Evolutionary conservation across 53 echinoderm and acorn worm genomes (phyloP).

Genomic region (Zoroaster sp.): DNA sequence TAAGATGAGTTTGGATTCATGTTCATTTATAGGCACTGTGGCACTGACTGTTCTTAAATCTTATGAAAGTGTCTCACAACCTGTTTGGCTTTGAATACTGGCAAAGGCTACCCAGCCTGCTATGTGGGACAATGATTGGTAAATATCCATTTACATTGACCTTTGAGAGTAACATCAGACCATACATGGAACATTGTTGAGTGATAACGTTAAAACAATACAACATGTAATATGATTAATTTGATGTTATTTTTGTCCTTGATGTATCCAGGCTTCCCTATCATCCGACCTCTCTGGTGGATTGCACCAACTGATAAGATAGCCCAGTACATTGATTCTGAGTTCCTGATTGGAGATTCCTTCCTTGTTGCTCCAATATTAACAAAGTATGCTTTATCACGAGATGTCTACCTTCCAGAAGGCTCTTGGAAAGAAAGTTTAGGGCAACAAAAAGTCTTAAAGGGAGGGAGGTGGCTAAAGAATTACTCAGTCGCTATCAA

Average conservation of each 20-base stretch:
- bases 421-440: constrained; percentile 74
- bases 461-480: constrained; percentile 69
- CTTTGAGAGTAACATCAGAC: too few relatives aligned
- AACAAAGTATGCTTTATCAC: constrained; percentile 8
- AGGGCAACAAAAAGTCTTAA: neutral
- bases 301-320: constrained; percentile 61
- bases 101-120: too few relatives aligned
- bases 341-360: constrained; percentile 76
- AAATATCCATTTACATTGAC: too few relatives aligned
- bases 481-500: constrained; percentile 60
- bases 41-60: neutral
- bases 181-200: too few relatives aligned
- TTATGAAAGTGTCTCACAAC: too few relatives aligned
- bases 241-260: neutral
- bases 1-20: neutral
- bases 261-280: constrained; percentile 67
- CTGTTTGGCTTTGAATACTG: too few relatives aligned
- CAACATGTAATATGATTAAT: too few relatives aligned
- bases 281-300: constrained; percentile 90
- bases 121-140: too few relatives aligned
- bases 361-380: constrained; percentile 80
- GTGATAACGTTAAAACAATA: too few relatives aligned
- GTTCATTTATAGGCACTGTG: neutral
- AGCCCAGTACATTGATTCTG: constrained; percentile 64
- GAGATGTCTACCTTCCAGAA: constrained; percentile 78